A percentile compares a stretch with the other conserved stretches of the same genome.
Conservation (phyloP, 2,113 vertebrate genomes). For the Protomyctophum bolini region DNA sequence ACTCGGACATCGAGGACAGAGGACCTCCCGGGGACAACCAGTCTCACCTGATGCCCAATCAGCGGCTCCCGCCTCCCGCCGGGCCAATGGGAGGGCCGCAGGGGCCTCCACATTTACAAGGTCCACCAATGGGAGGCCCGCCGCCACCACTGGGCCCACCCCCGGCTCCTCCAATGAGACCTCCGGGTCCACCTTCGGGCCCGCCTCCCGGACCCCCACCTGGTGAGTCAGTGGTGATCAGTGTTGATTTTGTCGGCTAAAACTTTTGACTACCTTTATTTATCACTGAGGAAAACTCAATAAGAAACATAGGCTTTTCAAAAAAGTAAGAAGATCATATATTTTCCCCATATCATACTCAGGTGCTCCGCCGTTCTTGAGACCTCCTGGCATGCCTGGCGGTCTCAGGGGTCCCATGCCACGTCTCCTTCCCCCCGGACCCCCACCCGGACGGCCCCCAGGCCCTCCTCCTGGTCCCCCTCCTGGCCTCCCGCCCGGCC, state of each 20-base stretch:
- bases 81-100: conserved; percentile 67
- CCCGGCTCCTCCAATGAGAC: conserved; percentile 90
- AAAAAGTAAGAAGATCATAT: too few relatives aligned
- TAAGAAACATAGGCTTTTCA: too few relatives aligned
- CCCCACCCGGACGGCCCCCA: conserved; percentile 92
- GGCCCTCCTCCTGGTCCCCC: conserved; percentile 94
- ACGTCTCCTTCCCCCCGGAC: conserved; percentile 92
- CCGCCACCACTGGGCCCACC: conserved; percentile 94
- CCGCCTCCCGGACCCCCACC: conserved; percentile 97
- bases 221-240: conserved; percentile 70
- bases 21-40: conserved; percentile 71
- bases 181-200: conserved; percentile 93
- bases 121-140: conserved; percentile 91
- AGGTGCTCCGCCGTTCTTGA: conserved; percentile 96
- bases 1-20: conserved; percentile 83
- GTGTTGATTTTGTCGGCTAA: too few relatives aligned
- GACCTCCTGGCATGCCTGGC: conserved; percentile 91
- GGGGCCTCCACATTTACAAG: conserved; percentile 85
- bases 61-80: conserved; percentile 64
- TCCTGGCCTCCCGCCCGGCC: conserved; percentile 93
- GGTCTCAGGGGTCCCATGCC: conserved; percentile 91
- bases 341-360: neutral
- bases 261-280: too few relatives aligned
- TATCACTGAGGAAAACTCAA: too few relatives aligned
- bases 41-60: conserved; percentile 68